Evolutionary conservation across 2,888 invertebrate species (phyloP), one percentile per base, ranked within the genome.

Genomic region (Xylophagus ater): DNA sequence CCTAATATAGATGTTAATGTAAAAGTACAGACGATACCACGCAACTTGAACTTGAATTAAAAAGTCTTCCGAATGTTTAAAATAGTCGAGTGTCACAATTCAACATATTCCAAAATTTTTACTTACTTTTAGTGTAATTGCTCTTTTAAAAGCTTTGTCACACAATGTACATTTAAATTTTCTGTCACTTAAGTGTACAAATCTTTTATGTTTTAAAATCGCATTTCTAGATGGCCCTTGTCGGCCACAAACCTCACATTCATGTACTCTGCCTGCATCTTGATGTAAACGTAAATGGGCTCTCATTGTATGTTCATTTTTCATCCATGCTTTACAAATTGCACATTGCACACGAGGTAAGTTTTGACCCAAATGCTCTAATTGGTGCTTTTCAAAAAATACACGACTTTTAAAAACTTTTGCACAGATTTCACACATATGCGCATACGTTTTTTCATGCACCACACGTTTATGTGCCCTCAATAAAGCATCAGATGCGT

Each of bases 341-440:
- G 47, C 38, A 13, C 51, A 51, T 33, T 50, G 51, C 9, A 51
- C 43, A 12, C 44, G 43, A 7, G 48, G 51, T 26, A 49, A 32
- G 19, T 48, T 32, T 18, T 47, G 40, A 12, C 49, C 49, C 36
- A 48, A 44, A 34, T 51, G 51, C 19, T 50, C 49, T 5, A 49
- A 29, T 10, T 47, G 48, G 34, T 51, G 51, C 26, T 49, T 49
- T 20, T 51, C 51, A 24, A 51, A 51, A 28, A 49, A 46, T 5
- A 44, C 44, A 10, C 48, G 39, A n/a, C n/a, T n/a, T n/a, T n/a
- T n/a, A n/a, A n/a, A n/a, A 8, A 47, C 40, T 38, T 45, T 47
- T 7, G 49, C 48, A 23, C 51, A 51, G 15, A 51, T 50, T 31
- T 51, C 51, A 40, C 51, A 50, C 38, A 48, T 47, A 8, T 48